Percentiles rank a stretch among this genome's conserved stretches.
Evolutionary conservation across 37 sponge, comb jelly and placozoan species (phyloP).

Genomic region (Cladorhizidae sp.): DNA sequence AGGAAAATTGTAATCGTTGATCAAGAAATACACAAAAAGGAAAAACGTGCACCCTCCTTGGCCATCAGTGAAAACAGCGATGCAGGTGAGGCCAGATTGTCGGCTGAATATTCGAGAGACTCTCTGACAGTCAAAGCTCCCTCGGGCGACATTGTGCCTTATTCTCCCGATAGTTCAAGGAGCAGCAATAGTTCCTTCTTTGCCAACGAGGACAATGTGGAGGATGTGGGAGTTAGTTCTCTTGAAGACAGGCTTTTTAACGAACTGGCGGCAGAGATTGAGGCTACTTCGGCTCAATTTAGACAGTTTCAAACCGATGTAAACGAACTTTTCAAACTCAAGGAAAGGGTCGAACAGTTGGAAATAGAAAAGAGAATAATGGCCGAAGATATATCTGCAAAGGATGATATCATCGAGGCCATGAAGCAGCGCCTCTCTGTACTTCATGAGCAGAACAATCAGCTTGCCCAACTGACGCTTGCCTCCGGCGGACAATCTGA

Average conservation of each 20-base stretch:
- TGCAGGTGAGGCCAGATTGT: background rate
- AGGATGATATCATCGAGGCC: slow-evolving; percentile 25
- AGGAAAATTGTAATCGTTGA: slow-evolving; percentile 11
- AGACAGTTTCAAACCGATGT: slow-evolving; percentile 27
- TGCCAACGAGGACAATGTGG: background rate
- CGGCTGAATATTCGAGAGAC: background rate
- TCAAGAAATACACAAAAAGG: slow-evolving; percentile 5
- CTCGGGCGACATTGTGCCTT: background rate
- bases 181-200: slow-evolving; percentile 37
- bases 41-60: background rate
- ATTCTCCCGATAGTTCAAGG: slow-evolving; percentile 23
- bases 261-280: slow-evolving; percentile 41
- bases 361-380: slow-evolving; percentile 31
- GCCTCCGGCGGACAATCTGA: slow-evolving; percentile 23
- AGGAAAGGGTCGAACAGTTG: slow-evolving; percentile 10
- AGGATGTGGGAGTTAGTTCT: background rate
- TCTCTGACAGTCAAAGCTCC: background rate
- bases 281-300: background rate
- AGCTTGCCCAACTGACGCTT: slow-evolving; percentile 40
- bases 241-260: slow-evolving; percentile 27
- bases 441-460: slow-evolving; percentile 61
- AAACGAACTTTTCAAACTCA: slow-evolving; percentile 21
- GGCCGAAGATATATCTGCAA: slow-evolving; percentile 42
- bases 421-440: slow-evolving; percentile 60
- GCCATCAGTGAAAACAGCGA: background rate